Base-by-base conservation (phyloP, 2,797 vertebrate species). In the Threskiornis aethiopicus region DNA sequence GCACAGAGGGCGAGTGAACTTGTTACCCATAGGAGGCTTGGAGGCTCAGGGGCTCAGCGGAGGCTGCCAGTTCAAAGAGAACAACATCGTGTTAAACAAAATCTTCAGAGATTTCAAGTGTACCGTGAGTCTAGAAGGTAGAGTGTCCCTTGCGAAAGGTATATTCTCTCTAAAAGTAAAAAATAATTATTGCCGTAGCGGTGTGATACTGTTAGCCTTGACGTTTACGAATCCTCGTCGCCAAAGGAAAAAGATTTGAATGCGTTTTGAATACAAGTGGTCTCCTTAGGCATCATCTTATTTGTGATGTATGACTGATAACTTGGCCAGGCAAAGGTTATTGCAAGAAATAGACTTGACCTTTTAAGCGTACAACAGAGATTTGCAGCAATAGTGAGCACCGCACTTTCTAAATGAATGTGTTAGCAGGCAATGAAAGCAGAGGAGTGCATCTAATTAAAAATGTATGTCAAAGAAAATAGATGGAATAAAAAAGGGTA, bases 281-380 rank as follows among this genome's bases (percentile, higher is more conserved):
- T 67, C 51, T 93, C 49, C 51, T 88, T 78, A 70, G 62, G n/a
- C 37, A 28, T 78, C 44, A 55, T 47, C 72, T 83, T 90, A 77
- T 76, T 71, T 94, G 78, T 96, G 84, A 87, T 89, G 54, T 85
- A 73, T 54, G 35, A 80, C 89, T 84, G 95, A 96, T 93, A 78
- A 84, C 58, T 71, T 92, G 90, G 61, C 90, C 85, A 95, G 79
- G 87, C 73, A 86, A 96, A 96, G 93, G 90, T 94, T 97, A 95
- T 84, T 90, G 85, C 89, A 95, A 82, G 93, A 96, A 97, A 97
- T 93, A 94, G 80, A 86, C 69, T 92, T 97, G 94, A 92, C 95
- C 88, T 93, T 97, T 96, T 47, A 95, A 87, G 66, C 24, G 5
- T 57, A 70, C 73, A 72, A 33, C 46, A 55, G 86, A 88, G 82